A percentile compares a stretch with the other conserved stretches of the same genome.
These are phyloP conservation scores for Notechis scutatus DNA, from an alignment of 2,113 vertebrate species.

Conservation along the genomic window DNA sequence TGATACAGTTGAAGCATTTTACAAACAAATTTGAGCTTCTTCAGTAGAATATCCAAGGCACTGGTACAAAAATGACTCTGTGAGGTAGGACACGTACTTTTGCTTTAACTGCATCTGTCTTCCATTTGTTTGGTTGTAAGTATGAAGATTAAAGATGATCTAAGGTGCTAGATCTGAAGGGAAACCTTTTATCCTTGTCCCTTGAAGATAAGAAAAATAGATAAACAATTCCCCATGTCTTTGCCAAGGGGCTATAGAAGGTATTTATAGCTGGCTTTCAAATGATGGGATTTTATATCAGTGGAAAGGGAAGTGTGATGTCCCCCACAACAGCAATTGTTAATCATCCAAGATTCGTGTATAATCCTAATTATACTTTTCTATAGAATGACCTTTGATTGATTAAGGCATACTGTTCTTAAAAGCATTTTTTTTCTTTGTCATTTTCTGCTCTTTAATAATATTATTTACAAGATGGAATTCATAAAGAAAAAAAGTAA, in stretches of 20 bases:
- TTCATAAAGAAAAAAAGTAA: background rate
- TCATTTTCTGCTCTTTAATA: background rate
- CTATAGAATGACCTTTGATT: background rate
- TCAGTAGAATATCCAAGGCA: fast-evolving
- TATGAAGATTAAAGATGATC: background rate
- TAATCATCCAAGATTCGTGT: background rate
- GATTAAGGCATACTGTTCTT: background rate
- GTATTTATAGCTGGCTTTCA: background rate
- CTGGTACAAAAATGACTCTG: fast-evolving
- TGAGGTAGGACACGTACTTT: fast-evolving
- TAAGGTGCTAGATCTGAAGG: background rate
- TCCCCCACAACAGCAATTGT: background rate
- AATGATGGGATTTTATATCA: background rate
- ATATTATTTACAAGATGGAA: background rate
- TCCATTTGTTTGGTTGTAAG: background rate
- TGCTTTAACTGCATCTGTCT: background rate
- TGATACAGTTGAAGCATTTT: background rate
- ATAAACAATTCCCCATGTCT: background rate
- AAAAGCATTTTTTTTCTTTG: background rate
- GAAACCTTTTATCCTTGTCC: constrained; percentile 16
- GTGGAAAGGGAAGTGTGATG: background rate
- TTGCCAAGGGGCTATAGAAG: background rate
- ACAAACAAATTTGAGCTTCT: fast-evolving
- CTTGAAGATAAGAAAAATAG: background rate
- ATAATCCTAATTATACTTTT: background rate